These are phyloP conservation scores for Pheosia gnoma DNA, from an alignment of 2,888 invertebrate species.

Conservation along the genomic window DNA sequence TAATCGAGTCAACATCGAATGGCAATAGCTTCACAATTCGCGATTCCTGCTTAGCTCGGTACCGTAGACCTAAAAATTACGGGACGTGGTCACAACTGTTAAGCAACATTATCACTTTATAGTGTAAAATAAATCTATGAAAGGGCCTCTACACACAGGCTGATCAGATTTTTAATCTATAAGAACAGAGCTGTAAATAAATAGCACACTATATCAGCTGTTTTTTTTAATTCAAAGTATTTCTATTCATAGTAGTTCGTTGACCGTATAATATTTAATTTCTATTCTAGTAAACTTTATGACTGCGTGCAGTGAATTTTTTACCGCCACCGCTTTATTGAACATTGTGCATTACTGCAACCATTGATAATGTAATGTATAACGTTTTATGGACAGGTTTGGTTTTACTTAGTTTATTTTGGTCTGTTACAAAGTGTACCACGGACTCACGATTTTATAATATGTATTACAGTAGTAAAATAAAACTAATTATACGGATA, in stretches of 20 bases:
- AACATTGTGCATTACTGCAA: conserved; percentile 34
- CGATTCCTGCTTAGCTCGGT: no score
- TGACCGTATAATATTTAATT: conserved; percentile 30
- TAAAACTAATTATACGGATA: no score
- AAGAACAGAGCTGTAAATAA: no score
- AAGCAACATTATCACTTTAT: no score
- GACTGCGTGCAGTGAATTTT: conserved; percentile 24
- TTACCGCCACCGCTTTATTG: conserved; percentile 18
- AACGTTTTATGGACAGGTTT: conserved; percentile 33
- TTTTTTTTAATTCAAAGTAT: background rate
- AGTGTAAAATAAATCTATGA: no score
- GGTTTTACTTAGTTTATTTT: conserved; percentile 36
- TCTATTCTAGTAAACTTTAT: conserved; percentile 22
- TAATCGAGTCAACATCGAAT: no score
- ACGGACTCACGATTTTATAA: background rate
- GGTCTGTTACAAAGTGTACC: conserved; percentile 22
- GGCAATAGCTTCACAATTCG: no score
- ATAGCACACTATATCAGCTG: no score
- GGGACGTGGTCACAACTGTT: no score
- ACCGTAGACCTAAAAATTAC: no score
- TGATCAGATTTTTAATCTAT: no score
- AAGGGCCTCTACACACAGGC: no score
- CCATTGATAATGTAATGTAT: conserved; percentile 33
- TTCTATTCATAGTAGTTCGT: conserved; percentile 23
- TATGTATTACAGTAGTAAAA: background rate